A percentile compares a stretch with the other conserved stretches of the same genome.
Evolutionary conservation across 2,888 invertebrate species (phyloP).

Genomic region (Flexamia atlantica): DNA sequence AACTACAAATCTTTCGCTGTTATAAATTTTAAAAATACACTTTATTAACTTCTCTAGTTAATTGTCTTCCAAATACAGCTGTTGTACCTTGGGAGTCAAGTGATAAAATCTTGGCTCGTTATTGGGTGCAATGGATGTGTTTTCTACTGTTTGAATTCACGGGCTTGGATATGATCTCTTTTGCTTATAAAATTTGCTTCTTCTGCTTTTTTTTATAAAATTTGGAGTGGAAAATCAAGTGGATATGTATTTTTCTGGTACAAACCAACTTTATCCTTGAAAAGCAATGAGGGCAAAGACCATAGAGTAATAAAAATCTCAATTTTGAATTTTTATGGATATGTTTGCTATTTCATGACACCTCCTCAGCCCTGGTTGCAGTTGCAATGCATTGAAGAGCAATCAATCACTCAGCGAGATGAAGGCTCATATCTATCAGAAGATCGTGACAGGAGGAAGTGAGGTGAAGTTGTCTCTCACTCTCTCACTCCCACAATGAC

Average conservation of each 20-base stretch:
- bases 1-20: too few relatives aligned
- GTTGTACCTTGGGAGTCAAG: background rate
- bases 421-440: background rate
- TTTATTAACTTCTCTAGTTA: too few relatives aligned
- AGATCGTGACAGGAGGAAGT: constrained; percentile 15
- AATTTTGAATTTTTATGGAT: constrained; percentile 13
- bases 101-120: background rate
- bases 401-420: too few relatives aligned
- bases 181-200: background rate
- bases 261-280: background rate
- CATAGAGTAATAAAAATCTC: constrained; percentile 11
- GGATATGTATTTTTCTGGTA: constrained; percentile 1
- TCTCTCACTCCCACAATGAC: background rate
- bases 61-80: too few relatives aligned
- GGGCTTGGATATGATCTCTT: constrained; percentile 18
- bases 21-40: too few relatives aligned
- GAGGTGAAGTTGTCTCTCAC: constrained; percentile 13
- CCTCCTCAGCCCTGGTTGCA: too few relatives aligned
- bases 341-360: background rate
- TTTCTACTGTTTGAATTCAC: too few relatives aligned
- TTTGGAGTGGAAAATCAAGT: too few relatives aligned
- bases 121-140: constrained; percentile 12
- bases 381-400: too few relatives aligned
- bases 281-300: background rate
- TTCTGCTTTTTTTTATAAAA: too few relatives aligned